Conservation (phyloP, 2,888 invertebrate species). For the Caenorhabditis parvicauda region DNA sequence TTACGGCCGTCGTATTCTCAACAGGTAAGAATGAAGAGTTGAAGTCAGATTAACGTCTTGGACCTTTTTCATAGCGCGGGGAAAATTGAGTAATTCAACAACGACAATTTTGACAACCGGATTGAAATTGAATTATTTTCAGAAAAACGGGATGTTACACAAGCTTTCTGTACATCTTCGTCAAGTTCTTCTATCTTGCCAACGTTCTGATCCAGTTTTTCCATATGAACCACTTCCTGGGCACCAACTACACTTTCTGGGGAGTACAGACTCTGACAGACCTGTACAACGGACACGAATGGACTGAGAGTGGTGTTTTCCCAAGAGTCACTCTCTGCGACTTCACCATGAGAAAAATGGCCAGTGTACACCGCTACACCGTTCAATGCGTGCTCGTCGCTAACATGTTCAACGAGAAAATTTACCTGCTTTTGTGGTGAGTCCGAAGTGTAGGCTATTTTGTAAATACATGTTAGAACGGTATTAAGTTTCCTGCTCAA, state of each 20-base stretch:
- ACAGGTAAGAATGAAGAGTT: too few species aligned
- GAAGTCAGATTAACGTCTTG: too few species aligned
- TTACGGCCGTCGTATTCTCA: too few species aligned
- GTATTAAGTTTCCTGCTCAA: not conserved
- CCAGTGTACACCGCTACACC: constrained; percentile 61
- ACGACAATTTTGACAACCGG: too few species aligned
- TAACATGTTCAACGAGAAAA: constrained; percentile 63
- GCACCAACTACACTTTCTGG: constrained; percentile 38
- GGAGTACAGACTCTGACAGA: constrained; percentile 43
- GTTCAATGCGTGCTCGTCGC: constrained; percentile 58
- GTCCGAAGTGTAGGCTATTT: too few species aligned
- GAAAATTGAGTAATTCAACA: constrained; percentile 16
- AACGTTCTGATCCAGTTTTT: constrained; percentile 46
- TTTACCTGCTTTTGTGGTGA: constrained; percentile 59
- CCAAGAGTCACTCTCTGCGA: constrained; percentile 49
- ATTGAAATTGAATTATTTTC: too few species aligned
- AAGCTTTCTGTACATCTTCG: constrained; percentile 27
- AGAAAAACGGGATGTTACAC: constrained; percentile 33
- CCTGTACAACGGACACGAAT: constrained; percentile 31
- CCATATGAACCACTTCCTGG: constrained; percentile 46
- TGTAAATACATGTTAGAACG: constrained; percentile 39
- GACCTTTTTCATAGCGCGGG: constrained; percentile 20
- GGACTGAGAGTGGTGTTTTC: constrained; percentile 46
- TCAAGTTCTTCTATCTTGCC: constrained; percentile 40
- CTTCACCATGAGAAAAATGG: constrained; percentile 59